Evolutionary conservation across 1,140 invertebrate species (phyloP), one percentile per base, ranked within the genome.

Genomic region (Spodoptera frugiperda): DNA sequence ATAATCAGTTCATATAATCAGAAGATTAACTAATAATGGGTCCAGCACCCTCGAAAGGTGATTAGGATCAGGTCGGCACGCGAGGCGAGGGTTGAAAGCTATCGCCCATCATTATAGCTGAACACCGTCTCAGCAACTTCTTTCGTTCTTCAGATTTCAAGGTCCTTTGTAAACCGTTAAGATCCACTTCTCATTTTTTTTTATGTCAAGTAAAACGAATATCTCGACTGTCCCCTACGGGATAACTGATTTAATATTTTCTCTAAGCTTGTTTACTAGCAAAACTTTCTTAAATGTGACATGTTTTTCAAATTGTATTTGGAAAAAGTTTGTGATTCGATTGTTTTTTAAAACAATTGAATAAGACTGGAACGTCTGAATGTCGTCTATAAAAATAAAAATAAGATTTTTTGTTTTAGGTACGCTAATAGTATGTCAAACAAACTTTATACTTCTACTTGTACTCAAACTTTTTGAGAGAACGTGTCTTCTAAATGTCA

Each of bases 11-110:
- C 65, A 75, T 25, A 65, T 65, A 65, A 75, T 75, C 72, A 54
- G 44, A 53, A 39, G 72, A 75, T 75, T 75, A 65, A 63, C 46
- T 65, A 75, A 75, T 75, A 75, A 75, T 65, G 57, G 57, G 71
- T 61, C 33, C 25, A 54, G 48, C 53, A 63, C 72, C 72, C 59
- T 51, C 25, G 44, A 49, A 21, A 15, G 14, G 25, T 46, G 72
- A 75, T 75, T 63, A 65, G 21, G 12, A 75, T 75, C 72, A 54
- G 17, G 59, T n/a, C 59, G 1, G 11, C 72, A 75, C 59, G 72
- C 72, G 48, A 68, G 39, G 39, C 33, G 44, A 54, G n/a, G 55
- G 55, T 33, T 70, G 67, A 53, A 53, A 70, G 71, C 53, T 72
- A 72, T 55, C 51, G 53, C 17, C 30, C 68, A 55, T 72, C 15